phyloP scores from a whole-genome alignment of 2,888 invertebrate genomes.

The Pedicia rivosa region DNA sequence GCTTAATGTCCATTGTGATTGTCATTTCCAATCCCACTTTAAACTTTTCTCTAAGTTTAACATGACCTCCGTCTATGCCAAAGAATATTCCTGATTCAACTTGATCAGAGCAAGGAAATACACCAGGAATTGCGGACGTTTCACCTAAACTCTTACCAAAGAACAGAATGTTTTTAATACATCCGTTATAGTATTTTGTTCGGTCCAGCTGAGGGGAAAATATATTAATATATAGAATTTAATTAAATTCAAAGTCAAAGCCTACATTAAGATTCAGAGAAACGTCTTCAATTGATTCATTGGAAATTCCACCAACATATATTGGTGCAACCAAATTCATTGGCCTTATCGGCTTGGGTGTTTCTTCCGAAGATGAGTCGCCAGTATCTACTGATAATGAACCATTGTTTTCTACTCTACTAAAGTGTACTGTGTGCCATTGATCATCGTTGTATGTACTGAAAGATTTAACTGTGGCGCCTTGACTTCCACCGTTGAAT shows the following conservation, averaged over 20 bases:
- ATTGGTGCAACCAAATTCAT: constrained; percentile 52
- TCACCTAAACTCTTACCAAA: constrained; percentile 48
- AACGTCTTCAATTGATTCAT: constrained; percentile 28
- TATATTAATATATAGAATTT: background rate
- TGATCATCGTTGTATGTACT: constrained; percentile 49
- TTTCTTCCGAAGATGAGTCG: constrained; percentile 35
- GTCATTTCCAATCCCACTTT: constrained; percentile 62
- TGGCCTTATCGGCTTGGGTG: constrained; percentile 30
- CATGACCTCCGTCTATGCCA: constrained; percentile 56
- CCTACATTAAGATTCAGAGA: constrained; percentile 18
- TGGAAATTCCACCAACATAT: constrained; percentile 63
- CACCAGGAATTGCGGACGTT: constrained; percentile 39
- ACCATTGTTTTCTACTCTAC: constrained; percentile 43
- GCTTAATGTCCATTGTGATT: constrained; percentile 72
- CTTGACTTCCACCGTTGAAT: constrained; percentile 51
- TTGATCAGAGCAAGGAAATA: constrained; percentile 62
- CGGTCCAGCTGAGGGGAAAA: constrained; percentile 9
- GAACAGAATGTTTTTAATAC: constrained; percentile 59
- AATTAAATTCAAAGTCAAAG: background rate
- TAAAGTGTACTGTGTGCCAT: constrained; percentile 65
- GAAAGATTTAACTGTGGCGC: constrained; percentile 41
- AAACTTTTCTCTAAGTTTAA: constrained; percentile 52
- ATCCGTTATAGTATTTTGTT: constrained; percentile 60
- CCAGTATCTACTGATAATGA: constrained; percentile 48
- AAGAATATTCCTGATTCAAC: constrained; percentile 77